Base-by-base conservation (phyloP, 2,113 vertebrate species). In the Myrmecobius fasciatus region DNA sequence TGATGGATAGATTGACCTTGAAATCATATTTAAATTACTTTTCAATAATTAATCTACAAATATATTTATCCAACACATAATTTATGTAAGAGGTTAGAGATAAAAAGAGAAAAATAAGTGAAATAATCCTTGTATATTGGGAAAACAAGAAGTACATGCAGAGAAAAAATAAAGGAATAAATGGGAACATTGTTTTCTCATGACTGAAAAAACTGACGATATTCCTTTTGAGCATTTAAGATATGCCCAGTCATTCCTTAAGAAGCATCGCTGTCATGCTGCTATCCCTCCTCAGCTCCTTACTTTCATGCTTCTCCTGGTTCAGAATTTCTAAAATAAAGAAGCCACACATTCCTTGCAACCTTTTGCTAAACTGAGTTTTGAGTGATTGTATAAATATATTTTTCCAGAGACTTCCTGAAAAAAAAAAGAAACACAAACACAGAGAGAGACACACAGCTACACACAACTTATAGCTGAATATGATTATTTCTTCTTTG, bases 351-450 rank as follows among this genome's bases (percentile, higher is more conserved):
- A 22, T 94, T 60, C n/a, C 56, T 94, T 43, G 26, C 49, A 94
- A 25, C 91, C 25, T 92, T 93, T n/a, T 97, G 48, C 36, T 52
- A 93, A 92, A 51, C 89, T 93, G 43, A 91, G 36, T 93, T 91
- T 92, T 92, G 92, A 94, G 94, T 91, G 24, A 83, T 83, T 24
- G 24, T 75, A 14, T n/a, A 75, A 75, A 75, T 75, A 36, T 75
- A n/a, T 75, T 75, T 75, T 75, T 75, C 60, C 60, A n/a, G 20
- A 43, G n/a, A 11, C n/a, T 83, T 83, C 20, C n/a, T 8, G 36
- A 43, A 83, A 24, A 43, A 36, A 0, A 83, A n/a, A 31, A 60
- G 25, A 56, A 2, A 56, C 26, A 31, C 94, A n/a, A 2, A 11
- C 25, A 36, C 49, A 91, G 75, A 88, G 3, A 88, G 7, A 48